Base-by-base conservation (phyloP, 2,797 vertebrate genomes). In the Lacerta agilis region DNA sequence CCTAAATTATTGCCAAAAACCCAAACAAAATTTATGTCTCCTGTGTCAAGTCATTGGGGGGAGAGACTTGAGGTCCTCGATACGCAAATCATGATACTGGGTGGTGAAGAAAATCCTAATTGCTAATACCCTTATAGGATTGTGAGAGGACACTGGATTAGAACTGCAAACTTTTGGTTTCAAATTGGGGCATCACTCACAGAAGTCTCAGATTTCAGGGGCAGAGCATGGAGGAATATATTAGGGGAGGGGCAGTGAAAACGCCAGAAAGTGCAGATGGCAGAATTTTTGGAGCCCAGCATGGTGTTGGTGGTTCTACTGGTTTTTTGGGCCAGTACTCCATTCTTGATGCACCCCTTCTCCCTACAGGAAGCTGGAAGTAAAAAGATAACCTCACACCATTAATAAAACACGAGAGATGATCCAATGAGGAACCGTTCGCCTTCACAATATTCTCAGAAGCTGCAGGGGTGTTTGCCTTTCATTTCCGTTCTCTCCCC, bases 361-460 rank as follows among this genome's bases (percentile, higher is more conserved):
- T 41, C 17, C 7, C 94, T 94, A 87, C 69, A 91, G 76, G 82
- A 96, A 89, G 82, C 81, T 83, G 90, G 81, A 94, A 93, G 93
- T 94, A 94, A 97, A 96, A 97, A 95, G 96, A 96, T 95, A 94
- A 96, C 95, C 94, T 92, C 91, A 92, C 92, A 71, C 93, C 95
- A 96, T 98, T 93, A 97, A 97, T 98, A 96, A 98, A 97, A 96
- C 95, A 97, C 97, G 86, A 90, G 89, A 92, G 84, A 9, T 91
- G 83, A 94, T 94, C 93, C 93, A 97, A 96, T 96, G 67, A 66
- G 20, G 27, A 45, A 7, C 8, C 36, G 11, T 49, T 23, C n/a
- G 3, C 5, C 13, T 2, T 11, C 27, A 61, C 49, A 5, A 9
- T 43, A 58, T 58, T 72, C 25, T 61, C 67, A 78, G 55, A 36